Evolutionary conservation across 2,797 vertebrate species (phyloP).

Genomic region (Diplodus sargus): DNA sequence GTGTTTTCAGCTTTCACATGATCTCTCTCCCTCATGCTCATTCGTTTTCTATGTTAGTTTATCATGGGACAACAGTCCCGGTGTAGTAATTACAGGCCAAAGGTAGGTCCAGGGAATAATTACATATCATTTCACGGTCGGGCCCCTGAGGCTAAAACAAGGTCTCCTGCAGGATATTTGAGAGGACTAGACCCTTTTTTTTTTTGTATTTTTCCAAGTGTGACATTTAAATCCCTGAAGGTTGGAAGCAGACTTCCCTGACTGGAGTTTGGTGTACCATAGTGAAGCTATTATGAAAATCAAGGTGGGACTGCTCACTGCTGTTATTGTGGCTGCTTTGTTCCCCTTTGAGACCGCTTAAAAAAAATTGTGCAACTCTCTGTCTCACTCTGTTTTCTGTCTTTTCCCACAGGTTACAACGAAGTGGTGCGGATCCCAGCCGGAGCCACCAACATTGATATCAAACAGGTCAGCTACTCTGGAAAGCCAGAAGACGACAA

Average conservation of each 20-base stretch:
- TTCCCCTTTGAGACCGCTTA: slow-evolving; percentile 9
- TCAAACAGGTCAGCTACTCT: slow-evolving; percentile 96
- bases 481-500: slow-evolving; percentile 96
- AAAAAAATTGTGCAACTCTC: not conserved
- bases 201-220: slow-evolving; percentile 69
- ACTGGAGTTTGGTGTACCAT: slow-evolving; percentile 50
- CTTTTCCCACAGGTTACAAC: slow-evolving; percentile 90
- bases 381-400: slow-evolving; percentile 4
- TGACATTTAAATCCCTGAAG: slow-evolving; percentile 69
- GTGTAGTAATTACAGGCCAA: slow-evolving; percentile 80
- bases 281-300: slow-evolving; percentile 71
- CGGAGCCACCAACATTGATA: slow-evolving; percentile 96
- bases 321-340: slow-evolving; percentile 30
- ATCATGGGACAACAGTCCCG: slow-evolving; percentile 68
- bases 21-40: slow-evolving; percentile 32
- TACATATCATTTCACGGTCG: slow-evolving; percentile 75
- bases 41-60: slow-evolving; percentile 65
- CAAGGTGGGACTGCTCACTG: slow-evolving; percentile 29
- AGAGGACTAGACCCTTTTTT: slow-evolving; percentile 63
- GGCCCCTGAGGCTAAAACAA: slow-evolving; percentile 76
- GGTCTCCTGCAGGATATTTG: slow-evolving; percentile 76
- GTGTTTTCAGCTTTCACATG: slow-evolving; percentile 29
- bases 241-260: slow-evolving; percentile 61
- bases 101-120: slow-evolving; percentile 78
- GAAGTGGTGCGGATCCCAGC: slow-evolving; percentile 92